phyloP scores from a whole-genome alignment of 2,888 invertebrate species.

The Tenthredo mesomela region DNA sequence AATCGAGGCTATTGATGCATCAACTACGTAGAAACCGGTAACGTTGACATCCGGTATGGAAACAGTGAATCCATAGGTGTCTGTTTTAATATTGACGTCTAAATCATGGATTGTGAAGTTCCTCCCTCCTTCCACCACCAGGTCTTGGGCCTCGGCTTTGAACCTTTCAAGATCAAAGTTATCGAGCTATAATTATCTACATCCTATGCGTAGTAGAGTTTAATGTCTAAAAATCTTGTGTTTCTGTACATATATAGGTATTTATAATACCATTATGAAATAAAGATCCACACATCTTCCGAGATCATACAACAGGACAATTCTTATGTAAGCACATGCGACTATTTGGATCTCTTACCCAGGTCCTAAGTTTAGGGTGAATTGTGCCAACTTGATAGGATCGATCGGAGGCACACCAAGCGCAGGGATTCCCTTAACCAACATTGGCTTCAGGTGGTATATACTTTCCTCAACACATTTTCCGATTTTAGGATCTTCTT shows the following conservation, averaged over 20 bases:
- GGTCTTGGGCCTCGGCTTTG: neutral
- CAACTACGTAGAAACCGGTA: slow-evolving; percentile 10
- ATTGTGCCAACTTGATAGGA: neutral
- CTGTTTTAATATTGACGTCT: slow-evolving; percentile 75
- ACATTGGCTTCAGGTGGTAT: neutral
- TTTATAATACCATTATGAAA: neutral
- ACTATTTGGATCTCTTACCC: neutral
- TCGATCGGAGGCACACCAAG: slow-evolving; percentile 16
- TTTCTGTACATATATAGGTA: neutral
- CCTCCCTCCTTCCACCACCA: neutral
- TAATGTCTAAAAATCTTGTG: neutral
- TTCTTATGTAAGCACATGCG: neutral
- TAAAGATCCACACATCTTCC: neutral
- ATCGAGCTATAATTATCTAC: neutral
- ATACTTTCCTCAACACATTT: neutral
- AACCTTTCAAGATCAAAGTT: slow-evolving; percentile 10
- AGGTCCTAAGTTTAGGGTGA: slow-evolving; percentile 9
- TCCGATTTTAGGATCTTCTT: neutral
- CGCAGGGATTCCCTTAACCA: slow-evolving; percentile 27
- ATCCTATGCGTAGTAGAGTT: neutral
- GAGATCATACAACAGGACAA: neutral
- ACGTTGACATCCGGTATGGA: neutral
- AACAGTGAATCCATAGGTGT: neutral
- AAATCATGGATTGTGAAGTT: slow-evolving; percentile 16
- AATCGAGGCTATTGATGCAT: slow-evolving; percentile 14